These are phyloP conservation scores for Unio delphinus DNA, from an alignment of 2,888 invertebrate genomes.

Conservation along the genomic window DNA sequence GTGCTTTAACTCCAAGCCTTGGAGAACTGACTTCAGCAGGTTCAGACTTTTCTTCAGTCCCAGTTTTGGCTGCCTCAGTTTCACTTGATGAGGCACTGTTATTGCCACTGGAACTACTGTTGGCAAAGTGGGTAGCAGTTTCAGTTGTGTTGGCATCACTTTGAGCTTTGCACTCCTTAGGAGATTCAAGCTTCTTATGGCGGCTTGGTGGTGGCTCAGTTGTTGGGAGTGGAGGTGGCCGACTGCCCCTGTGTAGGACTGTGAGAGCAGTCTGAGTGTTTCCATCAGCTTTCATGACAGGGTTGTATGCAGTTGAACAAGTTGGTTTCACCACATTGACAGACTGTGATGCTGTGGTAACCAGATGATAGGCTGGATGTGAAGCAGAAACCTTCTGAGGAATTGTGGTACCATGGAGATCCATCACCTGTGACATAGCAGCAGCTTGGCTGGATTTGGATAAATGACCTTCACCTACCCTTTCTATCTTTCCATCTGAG, in stretches of 20 bases:
- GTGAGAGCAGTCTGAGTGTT: slow-evolving; percentile 60
- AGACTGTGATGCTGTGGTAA: slow-evolving; percentile 40
- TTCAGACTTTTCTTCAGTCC: slow-evolving; percentile 48
- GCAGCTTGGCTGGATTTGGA: slow-evolving; percentile 37
- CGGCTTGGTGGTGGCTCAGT: slow-evolving; percentile 44
- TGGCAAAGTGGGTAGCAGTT: slow-evolving; percentile 15
- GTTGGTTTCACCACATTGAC: slow-evolving; percentile 63
- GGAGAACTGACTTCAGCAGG: slow-evolving; percentile 54
- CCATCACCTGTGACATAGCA: slow-evolving; percentile 11
- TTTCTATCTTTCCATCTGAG: slow-evolving; percentile 43
- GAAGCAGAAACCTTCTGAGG: slow-evolving; percentile 16
- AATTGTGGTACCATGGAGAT: slow-evolving; percentile 11
- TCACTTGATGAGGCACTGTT: slow-evolving; percentile 60
- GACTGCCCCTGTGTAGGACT: slow-evolving; percentile 51
- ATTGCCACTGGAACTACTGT: slow-evolving; percentile 37
- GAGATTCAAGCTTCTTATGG: slow-evolving; percentile 1
- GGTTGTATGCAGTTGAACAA: slow-evolving; percentile 43
- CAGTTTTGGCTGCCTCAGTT: slow-evolving; percentile 59
- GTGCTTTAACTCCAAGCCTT: slow-evolving; percentile 58
- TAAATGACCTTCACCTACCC: slow-evolving; percentile 46
- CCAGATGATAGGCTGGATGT: slow-evolving; percentile 26
- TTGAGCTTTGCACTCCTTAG: slow-evolving; percentile 12
- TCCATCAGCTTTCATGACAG: slow-evolving; percentile 49
- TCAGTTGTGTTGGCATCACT: slow-evolving; percentile 1
- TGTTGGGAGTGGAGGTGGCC: slow-evolving; percentile 43